Base-by-base conservation (phyloP, 2,888 invertebrate genomes). In the Xanthia togata region DNA sequence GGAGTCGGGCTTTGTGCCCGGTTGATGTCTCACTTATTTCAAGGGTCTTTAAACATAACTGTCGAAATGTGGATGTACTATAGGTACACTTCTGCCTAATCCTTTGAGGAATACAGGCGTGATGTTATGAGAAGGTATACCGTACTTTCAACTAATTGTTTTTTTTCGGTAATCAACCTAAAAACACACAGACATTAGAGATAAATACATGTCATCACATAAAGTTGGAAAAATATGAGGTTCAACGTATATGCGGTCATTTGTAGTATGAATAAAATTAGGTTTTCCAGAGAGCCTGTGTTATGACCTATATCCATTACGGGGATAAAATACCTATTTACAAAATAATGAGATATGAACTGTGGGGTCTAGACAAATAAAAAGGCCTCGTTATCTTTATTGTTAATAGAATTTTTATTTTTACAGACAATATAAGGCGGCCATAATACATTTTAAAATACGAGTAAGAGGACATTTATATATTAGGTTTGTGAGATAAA, bases 181-280 rank as follows among this genome's bases (percentile, higher is more conserved):
- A 80, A 81, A 70, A 41, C 12, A 76, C 35, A 38, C 62, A 26
- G 2, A 57, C 26, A 14, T 76, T 50, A 70, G 17, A 26, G 23
- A 63, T 70, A 57, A 55, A 35, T 31, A 38, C 38, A 57, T 67
- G 57, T 44, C 44, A 59, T 44, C 26, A 57, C 26, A 70, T 59
- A 70, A 63, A 70, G 23, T 60, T 67, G 35, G 3, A 35, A 80
- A 70, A 79, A 79, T 83, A 79, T 62, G 69, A 44, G 73, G 44
- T 12, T 4, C 26, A 20, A 23, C 59, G 26, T 57, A 69, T 68
- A 44, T 14, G 59, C 23, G 62, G 71, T 74, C 63, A 77, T 84
- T 77, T 73, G 64, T 72, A 72, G 64, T 70, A 82, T 78, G 71
- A 82, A 76, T 72, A 72, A 82, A 74, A 82, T 74, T 75, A 85